These are phyloP conservation scores for Isoperla grammatica DNA, from an alignment of 2,888 invertebrate genomes.

Conservation along the genomic window DNA sequence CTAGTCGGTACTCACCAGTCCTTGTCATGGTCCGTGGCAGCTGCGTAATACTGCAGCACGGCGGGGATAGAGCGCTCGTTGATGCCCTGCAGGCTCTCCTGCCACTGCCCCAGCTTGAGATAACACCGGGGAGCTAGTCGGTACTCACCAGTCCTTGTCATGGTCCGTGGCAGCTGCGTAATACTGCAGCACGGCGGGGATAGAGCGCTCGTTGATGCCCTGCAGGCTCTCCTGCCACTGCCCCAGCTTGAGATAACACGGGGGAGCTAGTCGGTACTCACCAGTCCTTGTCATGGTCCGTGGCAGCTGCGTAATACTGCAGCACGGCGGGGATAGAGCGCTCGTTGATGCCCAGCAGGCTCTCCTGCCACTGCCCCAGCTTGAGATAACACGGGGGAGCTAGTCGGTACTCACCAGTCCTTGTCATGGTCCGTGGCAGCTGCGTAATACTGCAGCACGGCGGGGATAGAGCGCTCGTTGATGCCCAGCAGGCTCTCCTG, in stretches of 20 bases:
- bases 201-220: conserved; percentile 72
- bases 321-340: conserved; percentile 67
- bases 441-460: conserved; percentile 69
- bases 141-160: conserved; percentile 86
- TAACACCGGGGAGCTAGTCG: too few species aligned
- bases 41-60: conserved; percentile 68
- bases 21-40: conserved; percentile 78
- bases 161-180: conserved; percentile 79
- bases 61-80: conserved; percentile 70
- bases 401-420: too few species aligned
- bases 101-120: conserved; percentile 92
- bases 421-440: conserved; percentile 80
- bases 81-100: conserved; percentile 78
- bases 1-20: too few species aligned
- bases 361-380: conserved; percentile 92
- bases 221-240: conserved; percentile 89
- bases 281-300: conserved; percentile 80
- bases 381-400: conserved; percentile 92
- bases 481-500: conserved; percentile 81
- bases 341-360: conserved; percentile 73
- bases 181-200: conserved; percentile 67
- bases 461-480: conserved; percentile 68
- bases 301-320: conserved; percentile 77
- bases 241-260: conserved; percentile 89
- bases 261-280: too few species aligned